Conservation (phyloP, 2,888 invertebrate genomes). For the Lasioglossum morio region DNA sequence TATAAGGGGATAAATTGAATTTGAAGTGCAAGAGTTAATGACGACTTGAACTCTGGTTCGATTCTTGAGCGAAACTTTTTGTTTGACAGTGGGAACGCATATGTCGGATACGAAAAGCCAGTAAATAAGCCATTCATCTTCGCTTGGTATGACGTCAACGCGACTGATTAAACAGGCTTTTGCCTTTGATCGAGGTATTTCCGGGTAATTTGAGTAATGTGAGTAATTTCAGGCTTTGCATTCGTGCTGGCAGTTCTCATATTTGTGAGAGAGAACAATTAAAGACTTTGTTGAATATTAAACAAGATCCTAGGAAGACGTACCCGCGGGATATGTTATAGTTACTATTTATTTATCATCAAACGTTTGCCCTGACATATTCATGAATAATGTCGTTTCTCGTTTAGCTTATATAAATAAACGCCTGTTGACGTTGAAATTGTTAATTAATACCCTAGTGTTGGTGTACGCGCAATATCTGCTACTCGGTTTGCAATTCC, state of each 20-base stretch:
- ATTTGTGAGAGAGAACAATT: background rate
- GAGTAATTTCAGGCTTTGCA: conserved; percentile 7
- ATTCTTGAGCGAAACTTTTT: background rate
- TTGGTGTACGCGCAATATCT: background rate
- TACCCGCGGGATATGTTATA: background rate
- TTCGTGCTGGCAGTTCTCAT: background rate
- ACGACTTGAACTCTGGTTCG: background rate
- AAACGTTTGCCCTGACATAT: too few species aligned
- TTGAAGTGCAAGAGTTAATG: background rate
- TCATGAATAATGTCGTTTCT: background rate
- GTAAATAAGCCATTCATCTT: background rate
- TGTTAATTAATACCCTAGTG: background rate
- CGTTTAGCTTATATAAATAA: background rate
- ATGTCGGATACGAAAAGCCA: background rate
- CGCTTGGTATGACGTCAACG: background rate
- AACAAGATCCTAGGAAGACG: conserved; percentile 5
- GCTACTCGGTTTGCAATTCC: background rate
- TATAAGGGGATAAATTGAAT: background rate
- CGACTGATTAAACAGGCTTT: conserved; percentile 22
- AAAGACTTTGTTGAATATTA: background rate
- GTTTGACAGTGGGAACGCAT: background rate
- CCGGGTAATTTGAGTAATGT: conserved; percentile 25
- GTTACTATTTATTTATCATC: background rate
- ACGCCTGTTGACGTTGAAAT: background rate
- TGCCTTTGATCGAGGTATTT: conserved; percentile 8